Conservation (phyloP, 2,888 invertebrate genomes). For the Ormyrus rosae region DNA sequence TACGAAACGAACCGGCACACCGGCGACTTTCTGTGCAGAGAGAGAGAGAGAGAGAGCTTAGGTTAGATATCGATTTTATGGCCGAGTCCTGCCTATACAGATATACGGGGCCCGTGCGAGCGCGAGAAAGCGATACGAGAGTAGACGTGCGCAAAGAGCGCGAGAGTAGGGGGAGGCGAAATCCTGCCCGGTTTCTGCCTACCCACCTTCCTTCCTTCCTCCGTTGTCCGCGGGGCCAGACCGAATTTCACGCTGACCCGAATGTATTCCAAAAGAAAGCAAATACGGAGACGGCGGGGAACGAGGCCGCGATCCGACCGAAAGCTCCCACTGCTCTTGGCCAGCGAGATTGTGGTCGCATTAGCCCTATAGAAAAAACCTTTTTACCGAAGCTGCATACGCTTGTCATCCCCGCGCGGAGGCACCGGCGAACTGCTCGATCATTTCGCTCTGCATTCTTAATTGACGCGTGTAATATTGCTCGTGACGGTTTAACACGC, state of each 20-base stretch:
- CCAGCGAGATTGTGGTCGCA: constrained; percentile 16
- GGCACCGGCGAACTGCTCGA: too few relatives aligned
- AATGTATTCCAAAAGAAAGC: constrained; percentile 53
- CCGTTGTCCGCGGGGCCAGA: not conserved
- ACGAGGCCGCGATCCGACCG: not conserved
- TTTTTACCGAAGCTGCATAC: too few relatives aligned
- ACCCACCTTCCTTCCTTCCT: not conserved
- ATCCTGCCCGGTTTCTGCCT: not conserved
- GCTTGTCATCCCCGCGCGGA: too few relatives aligned
- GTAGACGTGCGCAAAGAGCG: not conserved
- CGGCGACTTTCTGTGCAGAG: not conserved
- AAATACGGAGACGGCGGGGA: constrained; percentile 40
- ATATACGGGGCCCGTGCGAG: not conserved
- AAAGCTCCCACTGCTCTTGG: not conserved
- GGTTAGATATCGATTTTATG: constrained; percentile 51
- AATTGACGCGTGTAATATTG: not conserved
- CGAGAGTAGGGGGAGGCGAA: constrained; percentile 3
- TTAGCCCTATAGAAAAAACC: not conserved
- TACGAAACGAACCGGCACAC: constrained; percentile 45
- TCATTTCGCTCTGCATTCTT: too few relatives aligned
- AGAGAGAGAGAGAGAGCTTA: constrained; percentile 20
- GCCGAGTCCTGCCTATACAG: not conserved
- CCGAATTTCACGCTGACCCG: constrained; percentile 55
- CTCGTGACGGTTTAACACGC: not conserved
- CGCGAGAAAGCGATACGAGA: constrained; percentile 17